Percentiles rank a stretch among this genome's conserved stretches.
phyloP scores from a whole-genome alignment of 2,113 vertebrate species.

The Helogale parvula region DNA sequence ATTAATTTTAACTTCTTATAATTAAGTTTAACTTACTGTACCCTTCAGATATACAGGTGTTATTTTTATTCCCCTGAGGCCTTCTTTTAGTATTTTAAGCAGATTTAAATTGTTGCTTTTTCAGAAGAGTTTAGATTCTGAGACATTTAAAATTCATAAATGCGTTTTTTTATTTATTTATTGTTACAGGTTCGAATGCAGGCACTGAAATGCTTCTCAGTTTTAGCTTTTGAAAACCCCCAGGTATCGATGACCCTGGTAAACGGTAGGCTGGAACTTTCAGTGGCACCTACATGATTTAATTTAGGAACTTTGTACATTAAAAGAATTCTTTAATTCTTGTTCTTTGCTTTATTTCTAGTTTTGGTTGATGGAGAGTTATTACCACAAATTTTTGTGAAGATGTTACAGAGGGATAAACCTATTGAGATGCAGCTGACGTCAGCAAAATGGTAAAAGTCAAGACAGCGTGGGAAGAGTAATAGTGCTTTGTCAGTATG shows the following conservation, averaged over 20 bases:
- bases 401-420: conserved; percentile 99
- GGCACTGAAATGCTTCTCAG: conserved; percentile 98
- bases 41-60: background rate
- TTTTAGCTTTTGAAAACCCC: conserved; percentile 97
- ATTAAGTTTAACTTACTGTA: background rate
- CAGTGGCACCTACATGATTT: conserved; percentile 36
- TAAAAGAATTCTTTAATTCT: conserved; percentile 67
- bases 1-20: conserved; percentile 51
- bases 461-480: conserved; percentile 15
- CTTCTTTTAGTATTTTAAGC: conserved; percentile 11
- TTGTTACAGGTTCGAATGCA: conserved; percentile 95
- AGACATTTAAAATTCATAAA: conserved; percentile 48
- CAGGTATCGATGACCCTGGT: conserved; percentile 98
- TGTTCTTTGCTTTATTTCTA: conserved; percentile 80
- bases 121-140: conserved; percentile 34
- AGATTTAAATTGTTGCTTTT: conserved; percentile 60
- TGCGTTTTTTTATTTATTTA: conserved; percentile 52
- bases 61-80: background rate
- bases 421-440: conserved; percentile 99
- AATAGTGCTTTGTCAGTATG: background rate
- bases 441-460: conserved; percentile 97
- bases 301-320: conserved; percentile 48
- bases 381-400: conserved; percentile 97
- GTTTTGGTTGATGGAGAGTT: conserved; percentile 96
- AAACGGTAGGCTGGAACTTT: conserved; percentile 91